Percentiles rank a stretch among this genome's conserved stretches.
phyloP scores from a whole-genome alignment of 2,888 invertebrate species.

The Oithona nana region DNA sequence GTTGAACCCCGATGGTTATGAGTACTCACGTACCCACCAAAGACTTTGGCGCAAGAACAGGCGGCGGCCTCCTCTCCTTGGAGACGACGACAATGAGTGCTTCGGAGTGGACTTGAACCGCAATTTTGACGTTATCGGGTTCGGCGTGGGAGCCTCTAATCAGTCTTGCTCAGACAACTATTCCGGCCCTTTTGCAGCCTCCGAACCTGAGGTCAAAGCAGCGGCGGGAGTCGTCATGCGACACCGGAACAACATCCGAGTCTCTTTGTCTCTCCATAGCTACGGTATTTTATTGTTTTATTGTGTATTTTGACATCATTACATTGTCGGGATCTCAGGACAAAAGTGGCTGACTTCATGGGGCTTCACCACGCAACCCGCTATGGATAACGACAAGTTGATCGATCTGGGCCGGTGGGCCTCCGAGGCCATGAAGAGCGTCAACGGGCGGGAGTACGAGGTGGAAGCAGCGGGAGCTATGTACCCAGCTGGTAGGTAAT shows the following conservation, averaged over 20 bases:
- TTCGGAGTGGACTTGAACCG: conserved; percentile 16
- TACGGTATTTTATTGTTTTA: background rate
- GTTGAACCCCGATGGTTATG: conserved; percentile 16
- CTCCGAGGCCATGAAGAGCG: background rate
- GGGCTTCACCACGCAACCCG: background rate
- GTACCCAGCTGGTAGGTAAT: background rate
- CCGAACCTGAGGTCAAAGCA: conserved; percentile 18
- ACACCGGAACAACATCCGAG: background rate
- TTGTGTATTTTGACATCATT: background rate
- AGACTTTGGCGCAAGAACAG: conserved; percentile 16
- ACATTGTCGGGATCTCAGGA: background rate
- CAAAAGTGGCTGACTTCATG: conserved; percentile 9
- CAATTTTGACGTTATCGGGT: conserved; percentile 12
- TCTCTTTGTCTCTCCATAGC: background rate
- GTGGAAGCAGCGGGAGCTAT: background rate
- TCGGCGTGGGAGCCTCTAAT: conserved; percentile 14
- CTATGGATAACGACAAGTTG: conserved; percentile 8
- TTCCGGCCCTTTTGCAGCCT: conserved; percentile 12
- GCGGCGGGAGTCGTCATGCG: background rate
- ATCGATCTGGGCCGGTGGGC: background rate
- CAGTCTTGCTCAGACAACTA: conserved; percentile 18
- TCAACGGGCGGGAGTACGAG: background rate
- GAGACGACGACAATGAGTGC: conserved; percentile 5
- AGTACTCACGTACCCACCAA: background rate
- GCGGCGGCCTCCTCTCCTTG: background rate